Percentiles rank a stretch among this genome's conserved stretches.
Evolutionary conservation across 92 coral and sea anemone species (phyloP).

Genomic region (Phenganax stokvisi): DNA sequence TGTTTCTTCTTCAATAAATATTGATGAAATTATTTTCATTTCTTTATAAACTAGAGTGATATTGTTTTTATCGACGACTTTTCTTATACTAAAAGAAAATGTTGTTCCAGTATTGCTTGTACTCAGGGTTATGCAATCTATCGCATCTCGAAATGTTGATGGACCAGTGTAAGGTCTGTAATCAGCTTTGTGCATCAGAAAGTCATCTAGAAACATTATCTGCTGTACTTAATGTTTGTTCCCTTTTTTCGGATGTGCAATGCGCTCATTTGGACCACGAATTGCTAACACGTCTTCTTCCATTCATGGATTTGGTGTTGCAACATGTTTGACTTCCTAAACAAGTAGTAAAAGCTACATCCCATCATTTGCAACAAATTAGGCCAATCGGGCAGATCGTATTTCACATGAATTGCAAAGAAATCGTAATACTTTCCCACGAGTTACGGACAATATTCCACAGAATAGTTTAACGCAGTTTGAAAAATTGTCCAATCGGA

Average conservation of each 20-base stretch:
- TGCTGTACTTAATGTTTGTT: slow-evolving; percentile 56
- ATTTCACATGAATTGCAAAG: not conserved
- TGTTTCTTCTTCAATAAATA: too few relatives aligned
- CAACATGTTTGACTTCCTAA: slow-evolving; percentile 58
- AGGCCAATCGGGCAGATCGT: slow-evolving; percentile 9
- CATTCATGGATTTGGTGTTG: slow-evolving; percentile 43
- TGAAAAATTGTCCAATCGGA: not conserved
- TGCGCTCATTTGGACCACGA: slow-evolving; percentile 55
- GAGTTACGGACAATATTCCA: not conserved
- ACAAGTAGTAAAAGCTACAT: slow-evolving; percentile 78
- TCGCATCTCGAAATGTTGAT: not conserved
- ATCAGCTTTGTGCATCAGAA: slow-evolving; percentile 76
- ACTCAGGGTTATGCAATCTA: not conserved
- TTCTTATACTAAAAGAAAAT: too few relatives aligned
- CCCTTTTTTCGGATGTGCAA: slow-evolving; percentile 83
- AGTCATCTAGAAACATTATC: slow-evolving; percentile 75
- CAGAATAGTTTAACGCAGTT: not conserved
- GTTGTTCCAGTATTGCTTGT: not conserved
- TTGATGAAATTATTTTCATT: too few relatives aligned
- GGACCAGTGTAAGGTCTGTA: slow-evolving; percentile 32
- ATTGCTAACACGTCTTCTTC: slow-evolving; percentile 34
- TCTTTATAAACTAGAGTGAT: too few relatives aligned
- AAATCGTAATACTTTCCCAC: not conserved
- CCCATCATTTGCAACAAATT: slow-evolving; percentile 57
- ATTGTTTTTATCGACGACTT: too few relatives aligned